Percentiles rank a stretch among this genome's conserved stretches.
These are phyloP conservation scores for Odobenus rosmarus DNA, from an alignment of 2,113 vertebrate species.

Conservation along the genomic window DNA sequence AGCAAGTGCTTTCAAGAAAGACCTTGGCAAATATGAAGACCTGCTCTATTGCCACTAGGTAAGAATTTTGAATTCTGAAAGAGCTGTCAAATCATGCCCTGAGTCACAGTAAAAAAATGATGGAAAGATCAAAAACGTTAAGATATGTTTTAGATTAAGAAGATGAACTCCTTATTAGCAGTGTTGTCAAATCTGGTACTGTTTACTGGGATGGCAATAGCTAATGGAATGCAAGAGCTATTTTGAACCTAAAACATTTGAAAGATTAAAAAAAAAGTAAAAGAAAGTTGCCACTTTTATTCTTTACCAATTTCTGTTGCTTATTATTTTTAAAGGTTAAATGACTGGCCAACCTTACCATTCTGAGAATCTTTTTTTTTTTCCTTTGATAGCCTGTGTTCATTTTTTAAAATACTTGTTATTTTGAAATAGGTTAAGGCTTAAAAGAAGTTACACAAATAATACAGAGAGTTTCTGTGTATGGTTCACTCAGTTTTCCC, in stretches of 20 bases:
- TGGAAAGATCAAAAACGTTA: conserved; percentile 62
- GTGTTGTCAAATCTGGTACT: conserved; percentile 57
- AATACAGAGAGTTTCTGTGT: neutral
- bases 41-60: neutral
- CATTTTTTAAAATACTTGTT: neutral
- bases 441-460: neutral
- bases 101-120: conserved; percentile 10
- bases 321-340: neutral
- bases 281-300: neutral
- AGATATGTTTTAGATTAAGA: conserved; percentile 55
- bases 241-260: conserved; percentile 62
- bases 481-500: neutral
- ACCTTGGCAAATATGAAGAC: neutral
- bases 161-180: neutral
- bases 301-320: neutral
- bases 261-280: conserved; percentile 56
- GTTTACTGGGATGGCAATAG: neutral
- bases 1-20: conserved; percentile 32
- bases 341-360: neutral
- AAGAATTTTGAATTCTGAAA: conserved; percentile 52
- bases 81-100: neutral
- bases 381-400: neutral
- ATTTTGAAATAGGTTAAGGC: neutral
- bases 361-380: conserved; percentile 52
- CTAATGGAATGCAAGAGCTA: conserved; percentile 51